Base-by-base conservation (phyloP, 2,113 vertebrate genomes). In the Trogon melanurus region DNA sequence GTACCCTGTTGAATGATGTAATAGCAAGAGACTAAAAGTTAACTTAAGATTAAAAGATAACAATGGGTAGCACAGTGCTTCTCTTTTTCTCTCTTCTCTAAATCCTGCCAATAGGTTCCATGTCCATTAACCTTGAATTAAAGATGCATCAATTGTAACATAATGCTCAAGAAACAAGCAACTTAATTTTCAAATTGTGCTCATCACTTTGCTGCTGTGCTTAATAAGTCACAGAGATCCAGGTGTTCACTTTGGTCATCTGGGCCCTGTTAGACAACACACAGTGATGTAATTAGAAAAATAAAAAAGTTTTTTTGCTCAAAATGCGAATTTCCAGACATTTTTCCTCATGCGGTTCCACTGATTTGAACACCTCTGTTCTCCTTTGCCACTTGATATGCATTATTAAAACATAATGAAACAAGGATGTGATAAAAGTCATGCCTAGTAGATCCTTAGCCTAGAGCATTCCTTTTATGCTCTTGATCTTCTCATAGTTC, bases 341-440 rank as follows among this genome's bases (percentile, higher is more conserved):
- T 69, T 91, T 36, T 84, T 73, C 20, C 14, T 88, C 22, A 54
- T 79, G 27, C n/a, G 53, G 7, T 75, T 75, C 60, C 41, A 44
- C 36, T 73, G 54, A 79, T 72, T 26, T 79, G 41, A 62, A 64
- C 45, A 61, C 16, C 74, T 75, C 7, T 61, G 23, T 81, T 88
- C 29, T 95, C 56, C 67, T 79, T 3, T 82, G 47, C 54, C 66
- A 72, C 66, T 89, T 75, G 57, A 86, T 78, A 71, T 1, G 27
- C 27, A 65, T 84, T 81, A 79, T 87, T 90, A 88, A 93, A 80
- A 92, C 91, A 54, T 67, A 95, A 50, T 73, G 51, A 75, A 56
- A 66, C 5, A 27, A 79, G 18, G 38, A 82, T 75, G n/a, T 67
- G 61, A 53, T 92, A 81, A 51, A 79, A 85, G 62, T 86, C 41